A percentile compares a stretch with the other conserved stretches of the same genome.
phyloP scores from a whole-genome alignment of 2,888 invertebrate species.

The Athalia rosae region DNA sequence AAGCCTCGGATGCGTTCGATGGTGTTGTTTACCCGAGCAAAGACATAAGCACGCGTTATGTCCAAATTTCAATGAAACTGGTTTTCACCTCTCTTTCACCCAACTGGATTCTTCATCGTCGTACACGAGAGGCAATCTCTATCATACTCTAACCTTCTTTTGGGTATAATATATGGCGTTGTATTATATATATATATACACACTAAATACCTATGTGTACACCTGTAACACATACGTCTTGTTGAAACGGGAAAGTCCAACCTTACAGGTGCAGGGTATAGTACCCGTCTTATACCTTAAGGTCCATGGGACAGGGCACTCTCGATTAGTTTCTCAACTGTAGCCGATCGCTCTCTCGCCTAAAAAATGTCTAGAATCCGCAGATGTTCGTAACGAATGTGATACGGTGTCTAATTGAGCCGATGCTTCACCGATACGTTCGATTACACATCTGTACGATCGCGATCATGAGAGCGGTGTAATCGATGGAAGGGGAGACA shows the following conservation, averaged over 20 bases:
- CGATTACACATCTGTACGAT: too few species aligned
- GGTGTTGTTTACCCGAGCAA: too few species aligned
- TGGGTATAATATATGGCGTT: too few species aligned
- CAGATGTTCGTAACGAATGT: too few species aligned
- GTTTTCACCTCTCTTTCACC: slow-evolving; percentile 21
- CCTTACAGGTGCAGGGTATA: not conserved
- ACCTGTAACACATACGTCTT: not conserved
- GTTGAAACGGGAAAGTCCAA: slow-evolving; percentile 34
- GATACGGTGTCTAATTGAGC: too few species aligned
- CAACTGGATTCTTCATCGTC: slow-evolving; percentile 22
- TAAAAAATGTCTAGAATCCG: too few species aligned
- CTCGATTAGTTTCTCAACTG: not conserved
- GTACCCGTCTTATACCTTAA: not conserved
- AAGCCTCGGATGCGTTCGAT: too few species aligned
- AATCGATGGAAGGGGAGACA: too few species aligned
- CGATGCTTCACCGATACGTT: too few species aligned
- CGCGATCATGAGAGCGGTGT: too few species aligned
- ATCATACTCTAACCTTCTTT: slow-evolving; percentile 16
- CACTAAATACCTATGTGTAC: not conserved
- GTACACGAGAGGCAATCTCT: not conserved
- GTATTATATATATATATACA: not conserved
- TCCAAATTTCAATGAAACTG: slow-evolving; percentile 25
- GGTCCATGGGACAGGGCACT: not conserved
- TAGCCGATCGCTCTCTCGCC: not conserved
- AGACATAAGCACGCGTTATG: not conserved